Percentiles rank a stretch among this genome's conserved stretches.
Evolutionary conservation across 2,113 vertebrate genomes (phyloP).

Genomic region (Lampris incognitus): DNA sequence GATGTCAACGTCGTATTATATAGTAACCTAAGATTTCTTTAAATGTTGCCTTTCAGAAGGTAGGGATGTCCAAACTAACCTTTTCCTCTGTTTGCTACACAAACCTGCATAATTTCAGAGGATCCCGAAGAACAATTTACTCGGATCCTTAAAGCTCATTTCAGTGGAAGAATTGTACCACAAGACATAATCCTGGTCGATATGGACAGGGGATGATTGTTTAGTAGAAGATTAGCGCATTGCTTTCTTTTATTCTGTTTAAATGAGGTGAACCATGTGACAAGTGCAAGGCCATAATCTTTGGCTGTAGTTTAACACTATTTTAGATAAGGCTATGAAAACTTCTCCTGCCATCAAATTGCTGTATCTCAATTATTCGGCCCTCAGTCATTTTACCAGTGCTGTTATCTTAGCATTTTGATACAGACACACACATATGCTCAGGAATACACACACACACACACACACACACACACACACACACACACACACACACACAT

Average conservation of each 20-base stretch:
- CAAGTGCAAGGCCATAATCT: conserved; percentile 18
- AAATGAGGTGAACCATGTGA: conserved; percentile 45
- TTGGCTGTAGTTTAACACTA: conserved; percentile 29
- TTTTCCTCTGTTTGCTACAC: too few relatives aligned
- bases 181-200: conserved; percentile 17
- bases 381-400: conserved; percentile 29
- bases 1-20: too few relatives aligned
- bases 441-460: conserved; percentile 10
- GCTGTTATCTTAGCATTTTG: conserved; percentile 50
- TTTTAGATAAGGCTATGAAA: conserved; percentile 17
- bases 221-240: conserved; percentile 39
- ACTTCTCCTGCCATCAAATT: conserved; percentile 29
- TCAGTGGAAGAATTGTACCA: not conserved
- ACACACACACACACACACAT: not conserved
- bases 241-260: conserved; percentile 20
- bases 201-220: conserved; percentile 21
- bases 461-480: conserved; percentile 5
- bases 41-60: too few relatives aligned
- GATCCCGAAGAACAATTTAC: too few relatives aligned
- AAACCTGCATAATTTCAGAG: too few relatives aligned
- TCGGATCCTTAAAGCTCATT: not conserved
- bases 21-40: too few relatives aligned
- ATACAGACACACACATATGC: conserved; percentile 28
- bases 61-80: too few relatives aligned
- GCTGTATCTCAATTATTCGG: conserved; percentile 25